phyloP scores from a whole-genome alignment of 2,888 invertebrate species.

The Bursaphelenchus okinawaensis region DNA sequence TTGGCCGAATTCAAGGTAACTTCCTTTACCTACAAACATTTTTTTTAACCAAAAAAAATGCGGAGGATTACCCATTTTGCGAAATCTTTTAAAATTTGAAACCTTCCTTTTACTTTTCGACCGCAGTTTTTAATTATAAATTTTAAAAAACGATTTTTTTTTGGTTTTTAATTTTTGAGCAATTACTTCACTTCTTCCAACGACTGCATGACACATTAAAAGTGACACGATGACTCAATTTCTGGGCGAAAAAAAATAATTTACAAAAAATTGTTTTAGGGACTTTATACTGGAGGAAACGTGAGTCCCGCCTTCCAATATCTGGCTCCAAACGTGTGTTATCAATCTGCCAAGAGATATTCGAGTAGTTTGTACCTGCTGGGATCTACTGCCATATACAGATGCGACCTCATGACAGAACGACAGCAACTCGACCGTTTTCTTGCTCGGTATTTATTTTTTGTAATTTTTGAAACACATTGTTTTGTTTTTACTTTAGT shows the following conservation, averaged over 20 bases:
- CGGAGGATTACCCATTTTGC: too few relatives aligned
- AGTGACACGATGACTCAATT: constrained; percentile 2
- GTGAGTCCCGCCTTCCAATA: constrained; percentile 72
- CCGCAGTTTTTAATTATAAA: too few relatives aligned
- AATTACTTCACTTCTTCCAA: too few relatives aligned
- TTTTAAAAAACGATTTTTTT: too few relatives aligned
- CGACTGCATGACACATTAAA: too few relatives aligned
- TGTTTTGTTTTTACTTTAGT: not conserved
- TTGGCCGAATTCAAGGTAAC: constrained; percentile 61
- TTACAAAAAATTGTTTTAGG: constrained; percentile 58
- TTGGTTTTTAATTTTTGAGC: too few relatives aligned
- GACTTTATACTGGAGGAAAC: constrained; percentile 88
- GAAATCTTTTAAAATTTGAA: too few relatives aligned
- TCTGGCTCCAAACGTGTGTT: constrained; percentile 43
- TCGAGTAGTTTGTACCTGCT: constrained; percentile 24
- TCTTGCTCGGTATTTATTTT: constrained; percentile 25
- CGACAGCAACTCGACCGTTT: constrained; percentile 41
- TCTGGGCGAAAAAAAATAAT: not conserved
- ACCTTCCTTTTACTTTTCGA: too few relatives aligned
- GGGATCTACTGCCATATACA: constrained; percentile 35
- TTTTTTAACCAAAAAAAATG: too few relatives aligned
- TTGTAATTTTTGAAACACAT: not conserved
- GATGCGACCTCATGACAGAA: constrained; percentile 32
- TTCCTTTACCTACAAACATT: too few relatives aligned
- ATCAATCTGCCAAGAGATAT: constrained; percentile 31